Conservation (phyloP, 2,113 vertebrate species). For the Oryzias melastigma region DNA sequence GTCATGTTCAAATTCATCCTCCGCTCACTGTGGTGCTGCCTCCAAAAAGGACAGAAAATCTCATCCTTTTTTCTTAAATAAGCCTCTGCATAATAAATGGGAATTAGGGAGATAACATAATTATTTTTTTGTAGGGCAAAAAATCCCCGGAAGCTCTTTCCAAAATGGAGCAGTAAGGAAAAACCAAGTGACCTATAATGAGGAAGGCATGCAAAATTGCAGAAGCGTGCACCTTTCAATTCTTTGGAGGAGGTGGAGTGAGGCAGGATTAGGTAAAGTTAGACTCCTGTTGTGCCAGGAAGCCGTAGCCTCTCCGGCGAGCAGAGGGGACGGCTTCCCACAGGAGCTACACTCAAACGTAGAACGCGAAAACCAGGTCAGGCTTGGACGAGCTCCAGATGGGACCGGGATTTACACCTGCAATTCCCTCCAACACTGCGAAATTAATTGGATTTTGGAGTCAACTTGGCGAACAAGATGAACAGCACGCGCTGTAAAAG, state of each 20-base stretch:
- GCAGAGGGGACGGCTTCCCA: constrained; percentile 70
- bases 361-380: constrained; percentile 72
- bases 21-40: constrained; percentile 39
- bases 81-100: constrained; percentile 81
- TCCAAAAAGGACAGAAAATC: constrained; percentile 50
- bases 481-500: constrained; percentile 1
- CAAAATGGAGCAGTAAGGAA: constrained; percentile 73
- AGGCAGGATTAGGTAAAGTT: constrained; percentile 30
- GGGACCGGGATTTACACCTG: constrained; percentile 59
- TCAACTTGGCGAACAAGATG: constrained; percentile 21
- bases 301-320: constrained; percentile 64
- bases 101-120: constrained; percentile 79
- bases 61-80: constrained; percentile 77
- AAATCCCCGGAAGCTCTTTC: constrained; percentile 78
- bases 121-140: constrained; percentile 84
- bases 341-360: constrained; percentile 51
- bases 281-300: constrained; percentile 21
- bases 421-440: constrained; percentile 50
- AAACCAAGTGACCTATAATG: constrained; percentile 78
- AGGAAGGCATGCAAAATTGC: constrained; percentile 53
- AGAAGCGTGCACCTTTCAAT: constrained; percentile 40
- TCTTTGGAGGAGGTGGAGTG: constrained; percentile 31
- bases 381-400: constrained; percentile 68
- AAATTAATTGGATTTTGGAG: constrained; percentile 70
- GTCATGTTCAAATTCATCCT: constrained; percentile 58